phyloP scores from a whole-genome alignment of 2,797 vertebrate species.

The Galago senegalensis region DNA sequence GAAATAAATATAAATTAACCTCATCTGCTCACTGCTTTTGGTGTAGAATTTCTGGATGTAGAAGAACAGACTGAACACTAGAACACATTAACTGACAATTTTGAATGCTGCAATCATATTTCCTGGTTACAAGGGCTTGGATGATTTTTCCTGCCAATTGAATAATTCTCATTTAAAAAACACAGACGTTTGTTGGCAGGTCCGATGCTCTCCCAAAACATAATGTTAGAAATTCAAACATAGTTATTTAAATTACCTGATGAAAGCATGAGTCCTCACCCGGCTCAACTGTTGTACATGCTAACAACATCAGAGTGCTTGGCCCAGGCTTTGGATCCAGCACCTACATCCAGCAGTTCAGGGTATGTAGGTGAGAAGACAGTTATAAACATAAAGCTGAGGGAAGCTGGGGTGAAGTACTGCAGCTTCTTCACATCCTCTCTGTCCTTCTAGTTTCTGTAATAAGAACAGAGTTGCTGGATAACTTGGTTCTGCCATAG shows the following conservation, averaged over 20 bases:
- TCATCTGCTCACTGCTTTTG: conserved; percentile 49
- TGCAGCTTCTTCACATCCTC: neutral
- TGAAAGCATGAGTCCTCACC: neutral
- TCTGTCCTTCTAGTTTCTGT: neutral
- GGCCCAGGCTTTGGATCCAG: neutral
- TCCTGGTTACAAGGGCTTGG: conserved; percentile 63
- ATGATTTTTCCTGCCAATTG: conserved; percentile 47
- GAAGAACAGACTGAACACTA: conserved; percentile 59
- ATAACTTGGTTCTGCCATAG: neutral
- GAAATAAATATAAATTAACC: conserved; percentile 62
- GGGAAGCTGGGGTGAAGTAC: neutral
- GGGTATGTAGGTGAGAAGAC: neutral
- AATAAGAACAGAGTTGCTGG: neutral
- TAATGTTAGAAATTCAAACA: conserved; percentile 59
- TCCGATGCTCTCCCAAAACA: conserved; percentile 39
- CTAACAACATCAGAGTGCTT: neutral
- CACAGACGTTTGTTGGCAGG: conserved; percentile 75
- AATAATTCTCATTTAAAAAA: conserved; percentile 76
- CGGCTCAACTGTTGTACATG: neutral
- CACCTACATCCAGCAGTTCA: neutral
- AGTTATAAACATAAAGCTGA: neutral
- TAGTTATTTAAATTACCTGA: conserved; percentile 40
- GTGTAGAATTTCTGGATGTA: conserved; percentile 61
- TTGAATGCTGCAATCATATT: conserved; percentile 72
- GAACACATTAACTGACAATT: conserved; percentile 77